Percentiles rank a stretch among this genome's conserved stretches.
These are phyloP conservation scores for Eupithecia dodoneata DNA, from an alignment of 2,888 invertebrate genomes.

Conservation along the genomic window DNA sequence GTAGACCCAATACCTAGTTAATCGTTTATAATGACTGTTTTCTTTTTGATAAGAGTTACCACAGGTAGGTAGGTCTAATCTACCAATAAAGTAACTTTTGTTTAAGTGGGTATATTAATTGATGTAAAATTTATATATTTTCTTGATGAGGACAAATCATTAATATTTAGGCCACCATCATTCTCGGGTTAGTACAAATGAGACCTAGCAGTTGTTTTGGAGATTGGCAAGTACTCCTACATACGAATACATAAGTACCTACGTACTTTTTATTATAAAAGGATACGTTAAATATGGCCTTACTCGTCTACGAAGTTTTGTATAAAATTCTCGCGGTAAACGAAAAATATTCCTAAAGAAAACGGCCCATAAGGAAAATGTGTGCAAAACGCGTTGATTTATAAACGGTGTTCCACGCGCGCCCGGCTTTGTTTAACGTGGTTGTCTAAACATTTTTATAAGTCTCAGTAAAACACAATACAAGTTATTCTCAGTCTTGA, in stretches of 20 bases:
- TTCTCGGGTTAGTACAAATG: neutral
- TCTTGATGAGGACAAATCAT: neutral
- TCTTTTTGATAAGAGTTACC: neutral
- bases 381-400: slow-evolving; percentile 1
- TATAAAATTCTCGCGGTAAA: neutral
- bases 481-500: neutral
- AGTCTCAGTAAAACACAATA: neutral
- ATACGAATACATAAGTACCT: too few species aligned
- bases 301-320: neutral
- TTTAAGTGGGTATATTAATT: neutral
- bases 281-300: neutral
- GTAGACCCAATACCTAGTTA: neutral
- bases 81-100: neutral
- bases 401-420: neutral
- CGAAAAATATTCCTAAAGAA: neutral
- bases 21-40: neutral
- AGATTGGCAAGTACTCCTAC: neutral
- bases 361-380: neutral
- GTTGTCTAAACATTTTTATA: neutral
- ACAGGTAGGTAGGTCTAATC: neutral
- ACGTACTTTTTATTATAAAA: neutral
- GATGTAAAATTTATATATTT: neutral
- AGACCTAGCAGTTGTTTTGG: neutral
- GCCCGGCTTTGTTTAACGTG: neutral
- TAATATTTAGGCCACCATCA: neutral